phyloP scores from a whole-genome alignment of 2,797 vertebrate genomes.

The Poecilia velifera region DNA sequence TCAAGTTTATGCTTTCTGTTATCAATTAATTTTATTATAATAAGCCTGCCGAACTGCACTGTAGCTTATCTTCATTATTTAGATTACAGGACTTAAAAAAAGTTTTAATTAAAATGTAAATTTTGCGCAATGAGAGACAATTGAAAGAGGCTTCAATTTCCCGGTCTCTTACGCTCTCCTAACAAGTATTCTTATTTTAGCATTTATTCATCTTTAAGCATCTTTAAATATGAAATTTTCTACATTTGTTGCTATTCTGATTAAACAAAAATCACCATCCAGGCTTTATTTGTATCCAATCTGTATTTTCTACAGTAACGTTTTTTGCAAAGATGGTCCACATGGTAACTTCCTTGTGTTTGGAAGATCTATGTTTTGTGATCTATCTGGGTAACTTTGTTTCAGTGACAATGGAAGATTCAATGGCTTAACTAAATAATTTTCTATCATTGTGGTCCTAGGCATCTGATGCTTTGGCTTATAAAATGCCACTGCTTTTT shows the following conservation, averaged over 20 bases:
- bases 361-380: not conserved
- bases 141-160: conserved; percentile 6
- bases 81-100: conserved; percentile 2
- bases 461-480: not conserved
- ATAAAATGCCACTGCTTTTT: not conserved
- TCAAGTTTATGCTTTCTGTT: not conserved
- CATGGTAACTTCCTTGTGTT: not conserved
- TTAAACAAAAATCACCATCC: not conserved
- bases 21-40: not conserved
- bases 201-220: not conserved
- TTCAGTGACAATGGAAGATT: not conserved
- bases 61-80: not conserved
- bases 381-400: not conserved
- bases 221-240: not conserved
- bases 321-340: not conserved
- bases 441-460: not conserved
- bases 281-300: not conserved
- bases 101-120: conserved; percentile 23
- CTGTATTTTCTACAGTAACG: not conserved
- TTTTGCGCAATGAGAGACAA: conserved; percentile 18
- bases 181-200: not conserved
- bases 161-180: not conserved
- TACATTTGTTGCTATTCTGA: not conserved
- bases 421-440: not conserved
- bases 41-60: not conserved